Percentiles rank a stretch among this genome's conserved stretches.
phyloP scores from a whole-genome alignment of 2,113 vertebrate species.

The Paracanthobrama guichenoti region DNA sequence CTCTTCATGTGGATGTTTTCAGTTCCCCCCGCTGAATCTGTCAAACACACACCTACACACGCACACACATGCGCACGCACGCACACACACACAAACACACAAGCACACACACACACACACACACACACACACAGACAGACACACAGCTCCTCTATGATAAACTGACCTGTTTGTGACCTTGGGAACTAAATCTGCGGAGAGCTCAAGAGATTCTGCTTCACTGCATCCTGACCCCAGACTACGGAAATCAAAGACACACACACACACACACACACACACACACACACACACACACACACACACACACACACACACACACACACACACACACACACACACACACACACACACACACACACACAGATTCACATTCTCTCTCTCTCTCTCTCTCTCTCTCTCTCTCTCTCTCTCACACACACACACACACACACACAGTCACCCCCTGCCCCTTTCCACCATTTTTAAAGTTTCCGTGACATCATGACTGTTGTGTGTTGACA shows the following conservation, averaged over 20 bases:
- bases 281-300: constrained; percentile 12
- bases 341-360: constrained; percentile 11
- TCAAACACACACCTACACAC: no score
- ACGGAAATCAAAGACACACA: constrained; percentile 31
- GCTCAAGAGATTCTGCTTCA: constrained; percentile 37
- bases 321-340: constrained; percentile 12
- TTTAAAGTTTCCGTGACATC: constrained; percentile 76
- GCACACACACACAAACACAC: no score
- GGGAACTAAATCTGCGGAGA: constrained; percentile 18
- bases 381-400: background rate
- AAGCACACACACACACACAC: no score
- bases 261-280: constrained; percentile 12
- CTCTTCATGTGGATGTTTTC: background rate
- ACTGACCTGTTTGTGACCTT: constrained; percentile 37
- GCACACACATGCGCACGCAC: no score
- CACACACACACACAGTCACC: background rate
- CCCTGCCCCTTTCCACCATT: constrained; percentile 32
- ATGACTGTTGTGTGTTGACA: constrained; percentile 61
- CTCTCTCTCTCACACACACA: background rate
- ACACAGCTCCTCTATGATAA: constrained; percentile 31
- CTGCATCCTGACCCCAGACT: constrained; percentile 43
- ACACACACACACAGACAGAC: no score
- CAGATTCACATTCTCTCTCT: constrained; percentile 1
- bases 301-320: constrained; percentile 12
- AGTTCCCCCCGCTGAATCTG: background rate